Percentiles rank a stretch among this genome's conserved stretches.
phyloP scores from a whole-genome alignment of 2,113 vertebrate species.

The Reinhardtius hippoglossoides region DNA sequence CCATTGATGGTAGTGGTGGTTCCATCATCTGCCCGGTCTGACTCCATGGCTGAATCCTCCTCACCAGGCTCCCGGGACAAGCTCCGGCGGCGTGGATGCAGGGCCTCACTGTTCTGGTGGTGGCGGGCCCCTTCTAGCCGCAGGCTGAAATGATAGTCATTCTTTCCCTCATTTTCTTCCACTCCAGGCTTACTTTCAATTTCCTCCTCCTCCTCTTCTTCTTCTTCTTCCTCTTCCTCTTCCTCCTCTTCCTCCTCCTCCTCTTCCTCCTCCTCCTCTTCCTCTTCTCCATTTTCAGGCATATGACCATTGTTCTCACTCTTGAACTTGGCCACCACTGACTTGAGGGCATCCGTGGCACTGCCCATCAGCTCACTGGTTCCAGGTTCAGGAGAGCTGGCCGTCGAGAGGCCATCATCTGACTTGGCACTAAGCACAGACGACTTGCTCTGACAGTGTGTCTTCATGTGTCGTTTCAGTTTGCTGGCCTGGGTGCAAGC shows the following conservation, averaged over 20 bases:
- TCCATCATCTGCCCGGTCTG: slow-evolving; percentile 87
- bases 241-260: slow-evolving; percentile 92
- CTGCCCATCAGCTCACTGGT: slow-evolving; percentile 94
- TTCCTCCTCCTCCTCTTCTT: slow-evolving; percentile 91
- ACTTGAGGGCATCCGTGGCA: slow-evolving; percentile 95
- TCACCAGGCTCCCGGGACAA: slow-evolving; percentile 87
- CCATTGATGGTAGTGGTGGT: slow-evolving; percentile 85
- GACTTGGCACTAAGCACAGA: slow-evolving; percentile 92
- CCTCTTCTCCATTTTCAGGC: slow-evolving; percentile 91
- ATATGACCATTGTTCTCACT: slow-evolving; percentile 92
- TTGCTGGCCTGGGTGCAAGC: slow-evolving; percentile 99
- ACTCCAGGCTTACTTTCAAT: slow-evolving; percentile 87
- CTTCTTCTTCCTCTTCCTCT: slow-evolving; percentile 83
- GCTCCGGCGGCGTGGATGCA: slow-evolving; percentile 91
- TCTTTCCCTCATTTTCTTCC: slow-evolving; percentile 85
- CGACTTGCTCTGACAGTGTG: slow-evolving; percentile 94
- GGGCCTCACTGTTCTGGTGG: slow-evolving; percentile 94
- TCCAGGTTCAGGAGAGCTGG: slow-evolving; percentile 95
- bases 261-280: slow-evolving; percentile 90
- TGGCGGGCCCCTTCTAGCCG: slow-evolving; percentile 94
- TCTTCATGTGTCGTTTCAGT: slow-evolving; percentile 99
- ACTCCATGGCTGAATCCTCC: slow-evolving; percentile 88
- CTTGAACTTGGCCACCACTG: slow-evolving; percentile 97
- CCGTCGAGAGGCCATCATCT: slow-evolving; percentile 92
- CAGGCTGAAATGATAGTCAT: slow-evolving; percentile 92